phyloP scores from a whole-genome alignment of 2,113 vertebrate species.

The Serinus canaria region DNA sequence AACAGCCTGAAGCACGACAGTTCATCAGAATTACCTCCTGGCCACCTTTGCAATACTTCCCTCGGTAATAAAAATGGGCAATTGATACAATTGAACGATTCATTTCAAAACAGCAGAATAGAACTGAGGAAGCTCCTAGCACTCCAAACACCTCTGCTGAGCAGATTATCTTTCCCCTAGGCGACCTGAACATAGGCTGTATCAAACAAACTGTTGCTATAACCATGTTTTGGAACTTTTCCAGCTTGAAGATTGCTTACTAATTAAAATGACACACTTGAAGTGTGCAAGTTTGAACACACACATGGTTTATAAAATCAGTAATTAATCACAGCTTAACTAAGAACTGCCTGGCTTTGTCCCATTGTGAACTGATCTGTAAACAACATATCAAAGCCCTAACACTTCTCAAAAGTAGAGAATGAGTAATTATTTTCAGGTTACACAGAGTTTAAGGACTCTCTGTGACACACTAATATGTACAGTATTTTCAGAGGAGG shows the following conservation, averaged over 20 bases:
- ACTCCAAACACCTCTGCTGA: not conserved
- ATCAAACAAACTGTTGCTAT: not conserved
- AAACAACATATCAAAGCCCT: not conserved
- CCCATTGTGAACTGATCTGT: not conserved
- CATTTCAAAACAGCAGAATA: not conserved
- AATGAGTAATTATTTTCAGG: not conserved
- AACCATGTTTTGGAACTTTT: not conserved
- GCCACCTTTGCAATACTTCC: not conserved
- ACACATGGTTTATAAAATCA: not conserved
- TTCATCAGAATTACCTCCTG: not conserved
- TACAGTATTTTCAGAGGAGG: not conserved
- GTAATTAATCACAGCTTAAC: not conserved
- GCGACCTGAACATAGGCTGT: not conserved
- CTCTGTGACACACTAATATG: not conserved
- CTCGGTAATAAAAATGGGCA: not conserved
- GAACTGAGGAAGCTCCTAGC: not conserved
- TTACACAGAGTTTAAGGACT: not conserved
- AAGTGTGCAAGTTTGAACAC: not conserved
- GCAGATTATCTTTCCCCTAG: not conserved
- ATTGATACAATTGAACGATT: not conserved
- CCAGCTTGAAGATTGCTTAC: not conserved
- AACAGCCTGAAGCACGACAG: not conserved
- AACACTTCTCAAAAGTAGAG: not conserved
- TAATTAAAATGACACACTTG: not conserved
- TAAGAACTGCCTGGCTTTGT: not conserved